Base-by-base conservation (phyloP, 2,888 invertebrate species). In the Acanthosepion pharaonis region DNA sequence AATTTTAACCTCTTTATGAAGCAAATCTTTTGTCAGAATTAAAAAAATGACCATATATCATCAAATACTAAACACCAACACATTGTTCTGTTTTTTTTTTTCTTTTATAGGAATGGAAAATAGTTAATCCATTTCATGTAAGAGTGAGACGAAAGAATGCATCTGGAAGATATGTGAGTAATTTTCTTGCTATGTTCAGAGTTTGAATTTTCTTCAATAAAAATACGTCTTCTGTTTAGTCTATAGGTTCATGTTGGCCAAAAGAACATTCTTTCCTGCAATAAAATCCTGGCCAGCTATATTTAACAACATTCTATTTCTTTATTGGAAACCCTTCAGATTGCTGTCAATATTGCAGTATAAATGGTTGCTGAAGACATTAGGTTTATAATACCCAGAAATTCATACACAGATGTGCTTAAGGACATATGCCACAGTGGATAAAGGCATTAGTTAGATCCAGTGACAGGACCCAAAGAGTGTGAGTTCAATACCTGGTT, bases 61-160 rank as follows among this genome's bases (percentile, higher is more conserved):
- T 51, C 51, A 6, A 51, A 51, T 51, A 51, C 15, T 51, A 15
- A 6, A 51, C 15, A 51, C 11, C 8, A n/a, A n/a, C 8, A 78
- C 28, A 5, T n/a, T 78, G 9, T n/a, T n/a, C 33, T 51, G 92
- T 59, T 92, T 28, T 28, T 92, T 94, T 49, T 94, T 91, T 78
- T 64, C 78, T 94, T 92, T 96, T 95, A 92, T 96, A 98, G 98
- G 99, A 99, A 97, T 99, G 99, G 99, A 99, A 99, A 98, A 98
- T 99, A 94, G 99, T 99, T 96, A 99, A 99, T 98, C 99, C 99
- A 0, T 99, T 98, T 96, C 99, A 99, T 97, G 99, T 99, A 78
- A 98, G 99, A 96, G 99, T 99, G 0, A 98, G 99, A n/a, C 98
- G 99, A 93, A 98, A 98, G 96, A 99, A 99, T 97, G 98, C 98